A percentile compares a stretch with the other conserved stretches of the same genome.
These are phyloP conservation scores for Phyllostomus hastatus DNA, from an alignment of 2,113 vertebrate species.

Conservation along the genomic window DNA sequence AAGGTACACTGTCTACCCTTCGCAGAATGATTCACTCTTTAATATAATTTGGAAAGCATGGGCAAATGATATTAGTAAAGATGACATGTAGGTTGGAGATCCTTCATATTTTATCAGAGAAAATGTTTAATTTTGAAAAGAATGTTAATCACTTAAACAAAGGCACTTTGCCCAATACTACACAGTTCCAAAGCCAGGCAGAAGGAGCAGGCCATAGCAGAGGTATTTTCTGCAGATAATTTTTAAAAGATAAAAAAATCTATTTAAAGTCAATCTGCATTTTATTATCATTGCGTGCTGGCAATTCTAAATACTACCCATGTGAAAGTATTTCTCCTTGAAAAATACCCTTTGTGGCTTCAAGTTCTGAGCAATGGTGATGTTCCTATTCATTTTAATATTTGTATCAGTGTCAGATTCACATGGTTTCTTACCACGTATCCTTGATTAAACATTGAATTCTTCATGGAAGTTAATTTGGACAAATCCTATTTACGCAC, in stretches of 20 bases:
- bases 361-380: background rate
- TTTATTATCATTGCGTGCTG: background rate
- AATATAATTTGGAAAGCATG: background rate
- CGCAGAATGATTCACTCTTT: background rate
- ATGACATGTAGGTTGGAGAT: background rate
- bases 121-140: background rate
- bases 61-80: background rate
- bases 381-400: background rate
- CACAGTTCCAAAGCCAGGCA: background rate
- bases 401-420: background rate
- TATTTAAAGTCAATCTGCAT: background rate
- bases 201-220: background rate
- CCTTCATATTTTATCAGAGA: background rate
- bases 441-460: conserved; percentile 18
- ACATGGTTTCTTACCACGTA: background rate
- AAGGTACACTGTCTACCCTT: background rate
- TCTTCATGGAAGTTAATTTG: background rate
- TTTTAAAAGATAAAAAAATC: background rate
- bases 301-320: background rate
- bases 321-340: background rate
- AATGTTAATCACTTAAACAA: background rate
- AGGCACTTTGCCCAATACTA: background rate
- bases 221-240: background rate
- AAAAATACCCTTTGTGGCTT: background rate
- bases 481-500: background rate